Evolutionary conservation across 2,888 invertebrate genomes (phyloP), one percentile per base, ranked within the genome.

Genomic region (Tipula unca): DNA sequence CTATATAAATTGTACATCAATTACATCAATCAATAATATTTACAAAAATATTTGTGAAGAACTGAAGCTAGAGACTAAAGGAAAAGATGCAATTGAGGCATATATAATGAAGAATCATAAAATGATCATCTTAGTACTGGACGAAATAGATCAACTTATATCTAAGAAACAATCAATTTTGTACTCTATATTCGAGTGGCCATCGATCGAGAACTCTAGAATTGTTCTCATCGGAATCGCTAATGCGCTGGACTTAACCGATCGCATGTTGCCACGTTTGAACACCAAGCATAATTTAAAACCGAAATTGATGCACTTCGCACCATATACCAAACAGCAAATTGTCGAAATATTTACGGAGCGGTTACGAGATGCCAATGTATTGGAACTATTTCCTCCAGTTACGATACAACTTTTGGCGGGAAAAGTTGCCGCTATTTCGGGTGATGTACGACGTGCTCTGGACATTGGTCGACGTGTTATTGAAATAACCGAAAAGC

Each of bases 141-240:
- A 99, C 90, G 99, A 99, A 92, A 96, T 99, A 86, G 99, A 99
- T 90, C 98, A 99, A 89, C 91, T 99, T 54, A 95, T 96, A 88
- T 87, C 89, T 2, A 94, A 94, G 88, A 93, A 93, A 39, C 97
- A 98, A 88, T 94, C 96, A 0, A 95, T 99, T 1, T 92, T 99
- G 5, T 98, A 99, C 90, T 95, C 96, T 0, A 94, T 99, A 88
- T 99, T 99, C 90, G 97, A 97, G 89, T 98, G 98, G 98, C 97
- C 98, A 0, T 93, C 96, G 0, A 89, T 94, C 85, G 89, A 91
- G 0, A 91, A 93, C 29, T 94, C 96, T 0, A 94, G 93, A 54
- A 89, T 99, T 0, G 93, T 98, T 83, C 92, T 99, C 8, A 93
- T 99, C 36, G 99, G 98, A 82, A 96, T 99, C 87, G 98, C 99